phyloP scores from a whole-genome alignment of 2,797 vertebrate species.

The Chloroceryle amazona region DNA sequence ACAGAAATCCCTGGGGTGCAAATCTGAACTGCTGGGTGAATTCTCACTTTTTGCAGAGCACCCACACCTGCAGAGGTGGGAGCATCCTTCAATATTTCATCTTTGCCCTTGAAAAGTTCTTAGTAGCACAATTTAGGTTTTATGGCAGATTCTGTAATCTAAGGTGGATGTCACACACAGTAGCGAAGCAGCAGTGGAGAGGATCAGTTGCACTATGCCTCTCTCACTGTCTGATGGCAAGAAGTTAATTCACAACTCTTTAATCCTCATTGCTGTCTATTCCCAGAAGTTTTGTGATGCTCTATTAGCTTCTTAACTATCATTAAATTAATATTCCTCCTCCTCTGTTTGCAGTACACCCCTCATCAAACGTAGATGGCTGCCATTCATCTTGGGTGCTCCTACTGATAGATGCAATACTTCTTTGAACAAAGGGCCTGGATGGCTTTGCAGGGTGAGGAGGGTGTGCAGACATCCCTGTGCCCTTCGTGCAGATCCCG shows the following conservation, averaged over 20 bases:
- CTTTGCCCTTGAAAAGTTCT: neutral
- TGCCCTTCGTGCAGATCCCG: neutral
- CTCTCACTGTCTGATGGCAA: neutral
- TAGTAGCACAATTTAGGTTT: neutral
- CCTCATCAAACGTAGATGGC: slow-evolving; percentile 11
- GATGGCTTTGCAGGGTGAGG: neutral
- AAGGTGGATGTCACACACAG: neutral
- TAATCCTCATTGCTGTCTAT: neutral
- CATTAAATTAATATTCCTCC: neutral
- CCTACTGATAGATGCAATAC: neutral
- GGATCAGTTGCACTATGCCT: neutral
- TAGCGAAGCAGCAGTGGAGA: neutral
- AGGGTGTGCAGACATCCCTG: neutral
- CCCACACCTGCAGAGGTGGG: neutral
- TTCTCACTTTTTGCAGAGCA: neutral
- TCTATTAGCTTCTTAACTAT: slow-evolving; percentile 11
- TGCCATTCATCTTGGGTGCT: neutral
- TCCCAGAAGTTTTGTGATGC: slow-evolving; percentile 1
- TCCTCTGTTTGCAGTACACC: neutral
- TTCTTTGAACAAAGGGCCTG: neutral
- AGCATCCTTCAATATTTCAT: neutral
- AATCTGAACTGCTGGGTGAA: neutral
- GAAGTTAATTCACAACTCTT: slow-evolving; percentile 25
- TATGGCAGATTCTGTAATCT: neutral
- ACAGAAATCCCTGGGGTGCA: neutral